Base-by-base conservation (phyloP, 2,888 invertebrate genomes). In the Anaspis maculata region DNA sequence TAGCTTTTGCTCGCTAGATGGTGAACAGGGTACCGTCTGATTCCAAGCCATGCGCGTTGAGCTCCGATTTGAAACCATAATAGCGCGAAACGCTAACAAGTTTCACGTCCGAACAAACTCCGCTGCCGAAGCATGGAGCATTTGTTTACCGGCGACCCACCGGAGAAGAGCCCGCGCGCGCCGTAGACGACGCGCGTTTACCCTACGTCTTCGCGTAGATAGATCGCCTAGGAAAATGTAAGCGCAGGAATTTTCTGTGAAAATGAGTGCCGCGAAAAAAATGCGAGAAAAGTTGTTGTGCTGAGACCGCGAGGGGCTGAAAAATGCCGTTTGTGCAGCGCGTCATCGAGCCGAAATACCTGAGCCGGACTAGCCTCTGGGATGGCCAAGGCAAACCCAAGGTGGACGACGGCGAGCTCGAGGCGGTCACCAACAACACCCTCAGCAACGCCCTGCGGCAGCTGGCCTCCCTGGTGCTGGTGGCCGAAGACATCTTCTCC, bases 271-370 rank as follows among this genome's bases (percentile, higher is more conserved):
- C n/a, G n/a, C n/a, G n/a, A n/a, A n/a, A 42, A 33, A 42, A 23
- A 22, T 9, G 9, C 24, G 33, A 31, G 35, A 25, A 39, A 40
- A n/a, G n/a, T n/a, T 40, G 33, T 7, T 24, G 33, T 36, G 40
- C 16, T 33, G 23, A 26, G 16, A n/a, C n/a, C n/a, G n/a, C 12
- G n/a, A 24, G 11, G 11, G 13, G 16, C 32, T 37, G 62, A 65
- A 72, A 70, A 57, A 89, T 90, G 89, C 89, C 90, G 67, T 89
- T 89, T 73, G 79, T 87, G 62, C 80, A 84, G 63, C 79, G 88
- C 56, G 77, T 79, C 56, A 77, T 90, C 62, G 83, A 84, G 64
- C 90, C 90, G 54, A 81, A 79, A 61, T 79, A 72, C 70, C 69
- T 90, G 64, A 82, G 86, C 58, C 77, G 80, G 58, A 72, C 75